phyloP scores from a whole-genome alignment of 2,888 invertebrate species.

The Acheta domesticus region DNA sequence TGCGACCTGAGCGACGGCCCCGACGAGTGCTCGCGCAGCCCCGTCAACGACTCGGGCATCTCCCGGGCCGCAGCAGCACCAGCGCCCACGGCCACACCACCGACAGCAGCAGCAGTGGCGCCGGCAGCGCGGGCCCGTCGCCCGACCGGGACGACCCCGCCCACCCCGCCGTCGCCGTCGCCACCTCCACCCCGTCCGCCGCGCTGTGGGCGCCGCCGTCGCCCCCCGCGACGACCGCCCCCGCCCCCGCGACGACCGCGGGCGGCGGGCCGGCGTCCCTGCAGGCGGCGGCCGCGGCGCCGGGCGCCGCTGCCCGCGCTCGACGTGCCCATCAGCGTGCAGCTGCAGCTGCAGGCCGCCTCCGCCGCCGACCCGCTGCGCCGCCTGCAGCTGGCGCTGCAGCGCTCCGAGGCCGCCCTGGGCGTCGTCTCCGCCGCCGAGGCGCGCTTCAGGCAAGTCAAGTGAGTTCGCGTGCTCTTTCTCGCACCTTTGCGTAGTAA shows the following conservation, averaged over 20 bases:
- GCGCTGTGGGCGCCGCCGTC: slow-evolving; percentile 31
- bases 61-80: slow-evolving; percentile 57
- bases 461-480: background rate
- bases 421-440: too few relatives aligned
- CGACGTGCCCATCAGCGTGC: background rate
- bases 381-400: slow-evolving; percentile 46
- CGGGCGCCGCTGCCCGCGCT: slow-evolving; percentile 38
- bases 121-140: slow-evolving; percentile 25
- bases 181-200: background rate
- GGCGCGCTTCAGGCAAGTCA: slow-evolving; percentile 28
- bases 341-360: slow-evolving; percentile 6
- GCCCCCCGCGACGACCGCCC: too few relatives aligned
- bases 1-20: background rate
- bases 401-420: slow-evolving; percentile 41
- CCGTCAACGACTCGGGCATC: slow-evolving; percentile 58
- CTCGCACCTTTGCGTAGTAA: background rate
- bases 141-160: background rate
- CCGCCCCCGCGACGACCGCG: slow-evolving; percentile 3
- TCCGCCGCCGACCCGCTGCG: slow-evolving; percentile 42
- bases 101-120: slow-evolving; percentile 44
- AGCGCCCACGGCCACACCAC: slow-evolving; percentile 45
- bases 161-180: too few relatives aligned
- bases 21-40: slow-evolving; percentile 46
- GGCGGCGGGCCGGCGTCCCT: background rate
- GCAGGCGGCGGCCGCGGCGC: slow-evolving; percentile 39